Evolutionary conservation across 2,888 invertebrate species (phyloP), one percentile per base, ranked within the genome.

Genomic region (Latheticus oryzae): DNA sequence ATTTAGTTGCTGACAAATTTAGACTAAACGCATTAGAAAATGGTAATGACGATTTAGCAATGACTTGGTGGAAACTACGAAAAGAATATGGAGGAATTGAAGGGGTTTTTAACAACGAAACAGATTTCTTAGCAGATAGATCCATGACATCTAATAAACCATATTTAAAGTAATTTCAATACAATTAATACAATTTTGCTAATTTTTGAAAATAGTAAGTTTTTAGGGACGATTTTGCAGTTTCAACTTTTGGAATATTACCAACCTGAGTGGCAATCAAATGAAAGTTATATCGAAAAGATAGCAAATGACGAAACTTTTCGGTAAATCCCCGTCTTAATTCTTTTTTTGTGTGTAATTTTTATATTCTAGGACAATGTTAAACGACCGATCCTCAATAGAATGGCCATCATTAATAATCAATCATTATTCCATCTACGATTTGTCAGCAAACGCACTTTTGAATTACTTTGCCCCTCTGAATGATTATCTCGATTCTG

Each of bases 1-100:
- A 83, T 68, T 72, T 83, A 62, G 79, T 82, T 17, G 83, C 80
- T 5, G 85, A 85, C 58, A 80, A 80, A 68, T 85, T 84, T 83
- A 78, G 85, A 54, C 68, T 84, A 28, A 78, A 81, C 65, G 61
- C 66, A 28, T 35, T 71, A n/a, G 65, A 70, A 28, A 55, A 51
- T 37, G 57, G 64, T 1, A 45, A 56, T 21, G 66, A 59, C 1
- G 62, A 68, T 58, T 23, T 67, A 64, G 74, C 76, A 48, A 74
- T 73, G 4, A 73, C 60, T 17, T 84, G 83, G 76, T 84, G 84
- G 84, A 78, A 79, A 40, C 78, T 81, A 54, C 80, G 76, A 51
- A 63, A 68, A 35, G 61, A 68, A 11, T 63, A 68, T 23, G 72
- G 71, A 60, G 69, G 69, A 13, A 63, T 84, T 62, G 79, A 81